Percentiles rank a stretch among this genome's conserved stretches.
Evolutionary conservation across 1,140 invertebrate genomes (phyloP).

Genomic region (Drosophila tristis): DNA sequence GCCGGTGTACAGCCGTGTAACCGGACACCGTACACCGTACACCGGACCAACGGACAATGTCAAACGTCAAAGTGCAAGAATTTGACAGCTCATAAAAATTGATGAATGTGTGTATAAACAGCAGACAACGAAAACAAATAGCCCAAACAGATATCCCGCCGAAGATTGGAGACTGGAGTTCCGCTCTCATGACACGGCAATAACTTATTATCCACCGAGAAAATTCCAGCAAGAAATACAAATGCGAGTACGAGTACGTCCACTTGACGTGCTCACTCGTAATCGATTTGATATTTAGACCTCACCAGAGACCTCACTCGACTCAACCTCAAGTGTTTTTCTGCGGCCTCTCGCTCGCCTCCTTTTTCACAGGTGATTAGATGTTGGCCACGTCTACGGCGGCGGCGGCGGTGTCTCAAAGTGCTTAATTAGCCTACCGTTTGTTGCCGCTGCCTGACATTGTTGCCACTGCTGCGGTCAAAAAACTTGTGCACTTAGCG

Average conservation of each 20-base stretch:
- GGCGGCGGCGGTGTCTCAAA: constrained; percentile 52
- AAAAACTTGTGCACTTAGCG: constrained; percentile 16
- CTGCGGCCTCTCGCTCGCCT: constrained; percentile 28
- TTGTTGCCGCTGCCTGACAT: constrained; percentile 19
- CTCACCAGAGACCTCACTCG: constrained; percentile 40
- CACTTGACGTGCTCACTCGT: constrained; percentile 51
- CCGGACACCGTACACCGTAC: not conserved
- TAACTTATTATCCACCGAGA: constrained; percentile 58
- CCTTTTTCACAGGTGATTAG: constrained; percentile 77
- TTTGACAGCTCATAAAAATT: constrained; percentile 60
- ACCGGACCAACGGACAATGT: constrained; percentile 47
- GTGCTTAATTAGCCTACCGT: constrained; percentile 73
- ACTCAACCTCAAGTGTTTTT: constrained; percentile 61
- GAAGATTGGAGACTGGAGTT: constrained; percentile 32
- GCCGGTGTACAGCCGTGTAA: not conserved
- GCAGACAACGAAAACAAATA: constrained; percentile 37
- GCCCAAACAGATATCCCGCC: constrained; percentile 1
- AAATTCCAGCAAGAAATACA: constrained; percentile 5
- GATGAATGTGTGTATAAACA: constrained; percentile 20
- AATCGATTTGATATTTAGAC: constrained; percentile 68
- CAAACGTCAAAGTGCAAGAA: constrained; percentile 77
- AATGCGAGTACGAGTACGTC: constrained; percentile 13
- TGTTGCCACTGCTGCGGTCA: constrained; percentile 15
- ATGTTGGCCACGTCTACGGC: constrained; percentile 41
- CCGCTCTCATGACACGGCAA: constrained; percentile 68